Conservation (phyloP, 2,113 vertebrate genomes). For the Aegithalos caudatus region DNA sequence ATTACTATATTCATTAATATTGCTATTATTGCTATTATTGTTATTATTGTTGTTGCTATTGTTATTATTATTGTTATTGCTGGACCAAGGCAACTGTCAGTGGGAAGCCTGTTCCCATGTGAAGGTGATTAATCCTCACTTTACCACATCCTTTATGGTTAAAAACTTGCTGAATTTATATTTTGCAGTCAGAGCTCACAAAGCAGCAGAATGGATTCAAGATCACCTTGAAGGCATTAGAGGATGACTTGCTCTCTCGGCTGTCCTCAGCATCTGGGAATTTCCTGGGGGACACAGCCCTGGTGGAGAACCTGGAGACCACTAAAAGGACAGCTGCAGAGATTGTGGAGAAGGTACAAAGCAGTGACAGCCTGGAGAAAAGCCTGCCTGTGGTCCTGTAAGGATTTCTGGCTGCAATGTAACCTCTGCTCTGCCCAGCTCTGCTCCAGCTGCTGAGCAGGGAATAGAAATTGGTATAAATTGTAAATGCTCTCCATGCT, state of each 20-base stretch:
- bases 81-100: not conserved
- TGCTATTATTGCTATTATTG: not conserved
- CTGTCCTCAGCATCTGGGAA: conserved; percentile 91
- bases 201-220: conserved; percentile 96
- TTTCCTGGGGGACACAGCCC: conserved; percentile 87
- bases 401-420: not conserved
- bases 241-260: conserved; percentile 90
- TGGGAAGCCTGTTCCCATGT: not conserved
- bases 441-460: not conserved
- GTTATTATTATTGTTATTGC: not conserved
- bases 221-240: conserved; percentile 92
- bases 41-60: too few species aligned
- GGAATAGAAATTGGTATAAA: not conserved
- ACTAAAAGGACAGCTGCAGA: conserved; percentile 91
- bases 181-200: conserved; percentile 86
- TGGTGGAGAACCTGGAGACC: conserved; percentile 92
- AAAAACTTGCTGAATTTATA: not conserved
- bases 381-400: not conserved
- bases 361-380: not conserved
- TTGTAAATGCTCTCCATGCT: not conserved
- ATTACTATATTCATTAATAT: not conserved
- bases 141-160: not conserved
- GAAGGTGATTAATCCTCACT: not conserved
- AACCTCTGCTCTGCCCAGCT: not conserved
- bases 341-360: conserved; percentile 86